Evolutionary conservation across 2,797 vertebrate genomes (phyloP).

Genomic region (Aotus griseimembra): DNA sequence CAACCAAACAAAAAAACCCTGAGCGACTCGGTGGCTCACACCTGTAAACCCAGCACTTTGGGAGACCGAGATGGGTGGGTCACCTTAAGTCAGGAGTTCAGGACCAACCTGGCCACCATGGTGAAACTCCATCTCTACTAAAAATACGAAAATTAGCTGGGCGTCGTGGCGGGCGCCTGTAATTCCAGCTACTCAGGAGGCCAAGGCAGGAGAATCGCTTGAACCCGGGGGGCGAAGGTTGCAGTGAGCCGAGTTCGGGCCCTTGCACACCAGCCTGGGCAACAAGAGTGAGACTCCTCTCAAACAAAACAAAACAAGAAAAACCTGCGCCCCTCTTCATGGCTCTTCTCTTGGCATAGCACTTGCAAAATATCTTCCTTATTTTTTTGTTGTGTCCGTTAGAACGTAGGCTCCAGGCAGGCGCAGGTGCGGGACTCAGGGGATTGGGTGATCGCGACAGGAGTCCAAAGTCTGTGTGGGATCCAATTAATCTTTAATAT

Average conservation of each 20-base stretch:
- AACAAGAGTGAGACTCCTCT: background rate
- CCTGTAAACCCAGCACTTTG: background rate
- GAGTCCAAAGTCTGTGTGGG: background rate
- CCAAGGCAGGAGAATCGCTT: too few relatives aligned
- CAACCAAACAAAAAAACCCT: too few relatives aligned
- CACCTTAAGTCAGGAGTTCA: background rate
- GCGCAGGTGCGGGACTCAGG: background rate
- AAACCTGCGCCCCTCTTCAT: background rate
- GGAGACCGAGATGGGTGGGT: background rate
- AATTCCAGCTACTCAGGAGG: too few relatives aligned
- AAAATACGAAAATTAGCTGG: background rate
- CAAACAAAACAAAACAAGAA: background rate
- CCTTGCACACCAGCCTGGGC: background rate
- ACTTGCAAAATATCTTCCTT: background rate
- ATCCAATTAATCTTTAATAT: background rate
- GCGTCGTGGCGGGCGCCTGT: too few relatives aligned
- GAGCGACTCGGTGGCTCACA: background rate
- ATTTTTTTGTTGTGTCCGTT: fast-evolving
- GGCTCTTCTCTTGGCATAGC: background rate
- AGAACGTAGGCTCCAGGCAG: background rate
- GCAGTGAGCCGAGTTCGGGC: fast-evolving
- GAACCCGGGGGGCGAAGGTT: background rate
- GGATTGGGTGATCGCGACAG: background rate
- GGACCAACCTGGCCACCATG: background rate
- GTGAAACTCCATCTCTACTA: background rate